Base-by-base conservation (phyloP, 2,888 invertebrate genomes). In the Geotrupes spiniger region DNA sequence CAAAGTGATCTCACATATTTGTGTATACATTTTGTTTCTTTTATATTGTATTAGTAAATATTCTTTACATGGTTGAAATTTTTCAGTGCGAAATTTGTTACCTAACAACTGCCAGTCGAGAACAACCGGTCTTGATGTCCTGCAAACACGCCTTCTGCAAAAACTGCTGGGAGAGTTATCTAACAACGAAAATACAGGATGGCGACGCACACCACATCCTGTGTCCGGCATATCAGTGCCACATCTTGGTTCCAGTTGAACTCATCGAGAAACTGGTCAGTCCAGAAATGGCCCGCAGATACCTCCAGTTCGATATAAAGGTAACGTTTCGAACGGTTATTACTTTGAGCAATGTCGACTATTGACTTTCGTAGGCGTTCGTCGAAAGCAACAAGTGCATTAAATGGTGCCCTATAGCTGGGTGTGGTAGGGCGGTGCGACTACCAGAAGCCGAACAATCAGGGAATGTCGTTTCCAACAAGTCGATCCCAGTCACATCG, bases 341-440 rank as follows among this genome's bases (percentile, higher is more conserved):
- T 10, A n/a, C 40, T 4, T 14, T 36, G 1, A n/a, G 25, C 17
- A 4, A 15, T 47, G 1, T 33, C 36, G 38, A 26, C 42, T 25
- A 14, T 42, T 9, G 38, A 52, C 42, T 28, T 46, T 61, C 65
- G 1, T 60, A 83, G 82, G 84, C 83, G 2, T 84, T 84, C 70
- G 84, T 85, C 33, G 84, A 84, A 60, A 82, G 82, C 53, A 85
- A 84, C 66, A 82, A 82, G 51, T 76, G 76, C 56, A 84, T 85
- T 56, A 84, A 85, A 68, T 85, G 84, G 84, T 85, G 84, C 63
- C 84, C 84, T 2, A 78, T 76, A 59, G 80, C 84, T 17, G 83
- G 81, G 8, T 85, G 85, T 68, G 82, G 82, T 2, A 70, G 82
- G 54, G 84, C 84, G 5, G 84, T 85, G 1, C 73, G 78, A 47